phyloP scores from a whole-genome alignment of 1,140 invertebrate species.

The Paramacrobiotus metropolitanus region DNA sequence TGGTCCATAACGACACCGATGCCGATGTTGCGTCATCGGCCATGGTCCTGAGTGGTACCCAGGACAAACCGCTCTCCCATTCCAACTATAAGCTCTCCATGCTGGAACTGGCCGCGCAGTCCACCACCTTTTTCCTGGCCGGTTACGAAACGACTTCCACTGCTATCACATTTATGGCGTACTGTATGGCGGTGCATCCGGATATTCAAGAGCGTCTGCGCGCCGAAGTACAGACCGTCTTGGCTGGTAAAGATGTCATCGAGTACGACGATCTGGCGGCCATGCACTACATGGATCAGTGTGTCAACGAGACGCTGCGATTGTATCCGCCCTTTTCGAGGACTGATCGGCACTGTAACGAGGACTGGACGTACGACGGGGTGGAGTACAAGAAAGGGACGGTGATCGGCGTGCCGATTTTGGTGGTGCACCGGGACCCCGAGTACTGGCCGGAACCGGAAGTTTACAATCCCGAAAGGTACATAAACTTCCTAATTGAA shows the following conservation, averaged over 20 bases:
- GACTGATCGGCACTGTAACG: conserved; percentile 13
- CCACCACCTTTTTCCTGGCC: conserved; percentile 23
- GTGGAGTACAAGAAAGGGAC: conserved; percentile 27
- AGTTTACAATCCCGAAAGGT: conserved; percentile 36
- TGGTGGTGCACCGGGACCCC: conserved; percentile 35
- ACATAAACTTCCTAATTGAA: no score
- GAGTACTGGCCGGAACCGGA: conserved; percentile 32
- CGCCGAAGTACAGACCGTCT: conserved; percentile 17
- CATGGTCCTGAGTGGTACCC: neutral
- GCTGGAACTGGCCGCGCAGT: conserved; percentile 19
- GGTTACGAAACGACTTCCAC: conserved; percentile 27
- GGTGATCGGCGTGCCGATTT: conserved; percentile 31
- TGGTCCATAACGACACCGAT: neutral
- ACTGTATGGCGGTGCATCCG: conserved; percentile 21
- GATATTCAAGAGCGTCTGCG: conserved; percentile 22
- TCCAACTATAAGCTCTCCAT: neutral
- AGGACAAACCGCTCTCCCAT: neutral
- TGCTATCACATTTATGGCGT: conserved; percentile 21
- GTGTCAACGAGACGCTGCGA: conserved; percentile 22
- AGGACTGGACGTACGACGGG: conserved; percentile 17
- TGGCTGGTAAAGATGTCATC: conserved; percentile 10
- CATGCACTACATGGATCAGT: conserved; percentile 22
- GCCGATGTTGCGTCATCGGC: no score
- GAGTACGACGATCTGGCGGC: conserved; percentile 15
- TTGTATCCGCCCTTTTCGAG: conserved; percentile 22